Percentiles rank a stretch among this genome's conserved stretches.
phyloP scores from a whole-genome alignment of 2,888 invertebrate genomes.

The Volucella zonaria region DNA sequence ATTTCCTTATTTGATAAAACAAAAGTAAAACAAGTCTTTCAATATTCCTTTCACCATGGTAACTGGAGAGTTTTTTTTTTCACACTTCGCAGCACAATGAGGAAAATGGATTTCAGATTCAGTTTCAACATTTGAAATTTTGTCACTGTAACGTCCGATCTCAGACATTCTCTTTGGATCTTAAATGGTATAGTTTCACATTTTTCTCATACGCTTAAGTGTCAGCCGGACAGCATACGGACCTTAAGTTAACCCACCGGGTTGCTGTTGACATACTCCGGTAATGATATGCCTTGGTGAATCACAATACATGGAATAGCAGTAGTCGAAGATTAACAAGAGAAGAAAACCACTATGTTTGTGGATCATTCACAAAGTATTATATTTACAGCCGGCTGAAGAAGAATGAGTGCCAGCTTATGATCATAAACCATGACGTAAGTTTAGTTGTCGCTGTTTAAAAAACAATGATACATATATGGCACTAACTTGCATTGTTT shows the following conservation, averaged over 20 bases:
- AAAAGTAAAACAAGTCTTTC: conserved; percentile 55
- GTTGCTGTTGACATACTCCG: conserved; percentile 43
- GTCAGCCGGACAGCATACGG: conserved; percentile 13
- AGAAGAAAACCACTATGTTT: conserved; percentile 40
- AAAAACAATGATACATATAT: conserved; percentile 33
- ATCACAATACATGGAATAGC: conserved; percentile 33
- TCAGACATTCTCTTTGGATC: conserved; percentile 12
- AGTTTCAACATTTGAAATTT: conserved; percentile 61
- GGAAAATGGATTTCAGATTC: conserved; percentile 69
- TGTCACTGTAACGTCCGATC: conserved; percentile 55
- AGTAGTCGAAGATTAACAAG: conserved; percentile 32
- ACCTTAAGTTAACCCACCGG: conserved; percentile 7
- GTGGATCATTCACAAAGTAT: conserved; percentile 20
- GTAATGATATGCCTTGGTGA: conserved; percentile 59
- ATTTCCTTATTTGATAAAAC: conserved; percentile 34
- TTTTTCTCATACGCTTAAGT: conserved; percentile 36
- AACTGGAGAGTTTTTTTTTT: conserved; percentile 65
- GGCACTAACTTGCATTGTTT: conserved; percentile 34
- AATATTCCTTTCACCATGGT: conserved; percentile 62
- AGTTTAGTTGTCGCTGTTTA: conserved; percentile 30
- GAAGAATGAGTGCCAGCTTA: conserved; percentile 23
- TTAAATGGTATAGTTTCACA: conserved; percentile 38
- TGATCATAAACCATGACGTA: conserved; percentile 59
- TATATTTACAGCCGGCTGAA: conserved; percentile 21
- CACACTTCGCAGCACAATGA: conserved; percentile 63